These are phyloP conservation scores for Drosophila sp. DNA, from an alignment of 1,140 invertebrate genomes.

Conservation along the genomic window DNA sequence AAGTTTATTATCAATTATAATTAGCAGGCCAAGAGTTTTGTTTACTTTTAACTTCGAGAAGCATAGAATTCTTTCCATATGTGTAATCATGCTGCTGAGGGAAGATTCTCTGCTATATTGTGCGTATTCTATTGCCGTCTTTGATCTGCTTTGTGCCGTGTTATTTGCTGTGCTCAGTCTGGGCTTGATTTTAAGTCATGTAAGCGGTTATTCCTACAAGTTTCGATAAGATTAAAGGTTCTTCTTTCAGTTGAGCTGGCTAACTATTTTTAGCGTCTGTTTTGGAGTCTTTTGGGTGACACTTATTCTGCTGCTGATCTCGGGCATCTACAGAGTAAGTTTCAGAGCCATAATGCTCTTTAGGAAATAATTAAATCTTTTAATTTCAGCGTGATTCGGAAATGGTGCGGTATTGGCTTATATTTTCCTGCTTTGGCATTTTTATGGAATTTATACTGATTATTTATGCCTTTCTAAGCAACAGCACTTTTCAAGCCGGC, in stretches of 20 bases:
- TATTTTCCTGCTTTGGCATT: slow-evolving; percentile 58
- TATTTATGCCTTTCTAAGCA: slow-evolving; percentile 45
- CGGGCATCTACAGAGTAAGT: slow-evolving; percentile 58
- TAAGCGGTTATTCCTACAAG: slow-evolving; percentile 20
- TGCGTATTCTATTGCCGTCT: slow-evolving; percentile 54
- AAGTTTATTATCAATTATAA: not conserved
- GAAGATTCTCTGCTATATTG: slow-evolving; percentile 38
- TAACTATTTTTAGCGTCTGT: slow-evolving; percentile 48
- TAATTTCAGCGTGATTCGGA: slow-evolving; percentile 34
- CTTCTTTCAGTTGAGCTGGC: slow-evolving; percentile 52
- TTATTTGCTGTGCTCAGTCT: slow-evolving; percentile 47
- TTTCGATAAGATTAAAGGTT: no score
- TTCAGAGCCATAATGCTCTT: no score
- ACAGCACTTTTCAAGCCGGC: slow-evolving; percentile 35
- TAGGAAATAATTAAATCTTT: not conserved
- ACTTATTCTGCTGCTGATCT: slow-evolving; percentile 51
- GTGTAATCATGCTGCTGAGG: slow-evolving; percentile 1
- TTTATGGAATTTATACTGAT: slow-evolving; percentile 44
- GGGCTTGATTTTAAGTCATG: slow-evolving; percentile 26
- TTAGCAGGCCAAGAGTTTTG: slow-evolving; percentile 17
- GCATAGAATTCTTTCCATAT: not conserved
- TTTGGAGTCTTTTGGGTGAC: slow-evolving; percentile 63
- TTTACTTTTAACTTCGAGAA: not conserved
- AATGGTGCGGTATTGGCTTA: slow-evolving; percentile 54
- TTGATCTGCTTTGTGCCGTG: slow-evolving; percentile 50